These are phyloP conservation scores for Sorex fumeus DNA, from an alignment of 2,113 vertebrate species.

Conservation along the genomic window DNA sequence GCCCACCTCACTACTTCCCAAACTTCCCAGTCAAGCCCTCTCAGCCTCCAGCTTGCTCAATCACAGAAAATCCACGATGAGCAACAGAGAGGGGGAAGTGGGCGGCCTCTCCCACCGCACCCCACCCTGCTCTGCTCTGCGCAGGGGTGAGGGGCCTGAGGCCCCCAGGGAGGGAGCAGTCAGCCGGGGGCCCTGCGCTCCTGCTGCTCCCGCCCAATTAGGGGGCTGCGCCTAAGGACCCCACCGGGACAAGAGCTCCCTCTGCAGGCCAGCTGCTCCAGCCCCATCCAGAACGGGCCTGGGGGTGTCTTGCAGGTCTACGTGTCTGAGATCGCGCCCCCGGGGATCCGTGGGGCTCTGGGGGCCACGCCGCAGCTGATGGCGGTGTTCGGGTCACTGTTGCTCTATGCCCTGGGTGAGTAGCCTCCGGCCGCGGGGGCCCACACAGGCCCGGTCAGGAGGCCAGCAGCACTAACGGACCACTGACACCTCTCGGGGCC, in stretches of 20 bases:
- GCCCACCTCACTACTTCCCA: not conserved
- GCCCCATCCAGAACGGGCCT: too few species aligned
- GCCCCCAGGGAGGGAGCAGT: too few species aligned
- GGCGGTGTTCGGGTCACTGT: constrained; percentile 94
- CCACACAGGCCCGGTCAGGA: too few species aligned
- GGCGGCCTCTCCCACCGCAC: not conserved
- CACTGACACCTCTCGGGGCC: too few species aligned
- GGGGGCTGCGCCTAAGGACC: too few species aligned
- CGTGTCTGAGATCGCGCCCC: constrained; percentile 96
- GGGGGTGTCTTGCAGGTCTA: constrained; percentile 91
- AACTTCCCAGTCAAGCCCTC: not conserved
- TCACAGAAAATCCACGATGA: constrained; percentile 47
- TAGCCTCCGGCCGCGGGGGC: constrained; percentile 31
- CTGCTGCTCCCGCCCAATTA: too few species aligned
- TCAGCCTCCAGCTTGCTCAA: constrained; percentile 56
- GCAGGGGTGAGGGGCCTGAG: not conserved
- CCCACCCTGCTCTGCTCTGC: not conserved
- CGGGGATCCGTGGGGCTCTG: constrained; percentile 92
- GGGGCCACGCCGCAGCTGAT: constrained; percentile 97
- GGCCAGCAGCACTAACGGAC: too few species aligned
- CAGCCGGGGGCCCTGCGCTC: too few species aligned
- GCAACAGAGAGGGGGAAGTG: constrained; percentile 65
- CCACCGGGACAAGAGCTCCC: too few species aligned
- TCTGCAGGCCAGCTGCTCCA: too few species aligned
- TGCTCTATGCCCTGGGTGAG: constrained; percentile 93